Base-by-base conservation (phyloP, 2,888 invertebrate species). In the Automeris io region DNA sequence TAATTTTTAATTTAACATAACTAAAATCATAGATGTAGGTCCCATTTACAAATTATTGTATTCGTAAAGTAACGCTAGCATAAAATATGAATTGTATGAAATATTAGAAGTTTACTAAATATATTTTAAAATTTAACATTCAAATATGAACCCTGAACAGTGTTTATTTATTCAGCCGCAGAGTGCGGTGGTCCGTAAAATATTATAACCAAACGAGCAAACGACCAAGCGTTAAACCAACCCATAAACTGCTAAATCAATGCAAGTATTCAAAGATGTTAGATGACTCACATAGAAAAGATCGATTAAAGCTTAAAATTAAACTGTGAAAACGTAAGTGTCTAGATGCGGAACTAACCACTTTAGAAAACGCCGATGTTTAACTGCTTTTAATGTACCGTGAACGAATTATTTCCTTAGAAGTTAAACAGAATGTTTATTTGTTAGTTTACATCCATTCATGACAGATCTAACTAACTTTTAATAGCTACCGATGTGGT, bases 281-380 rank as follows among this genome's bases (percentile, higher is more conserved):
- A 51, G 58, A 67, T 75, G 61, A 70, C 47, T 70, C 63, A 66
- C 42, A 49, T 51, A 43, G 45, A 46, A 38, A 50, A 59, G 57
- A 68, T 66, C 63, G 64, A 64, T 69, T 60, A 55, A 55, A 50
- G 70, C 70, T 66, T 69, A 57, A 70, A 66, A 58, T 48, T 62
- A 44, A 45, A 53, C 65, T 65, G 63, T 72, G 67, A 71, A 73
- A 71, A 77, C 61, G 61, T 59, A 60, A 68, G 57, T 48, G 52
- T 59, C 50, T 58, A 69, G 58, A 52, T 56, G 65, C 71, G 72
- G 61, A 73, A 77, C 77, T 58, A 70, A 77, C 75, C 64, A 60
- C 62, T 66, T 62, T 61, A 50, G 49, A 56, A 45, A 58, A 60
- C 52, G 55, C 53, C 52, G 46, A 49, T 47, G 46, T 53, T 61